Conservation (phyloP, 1,140 invertebrate species). For the Zaprionus kolodkinae region DNA sequence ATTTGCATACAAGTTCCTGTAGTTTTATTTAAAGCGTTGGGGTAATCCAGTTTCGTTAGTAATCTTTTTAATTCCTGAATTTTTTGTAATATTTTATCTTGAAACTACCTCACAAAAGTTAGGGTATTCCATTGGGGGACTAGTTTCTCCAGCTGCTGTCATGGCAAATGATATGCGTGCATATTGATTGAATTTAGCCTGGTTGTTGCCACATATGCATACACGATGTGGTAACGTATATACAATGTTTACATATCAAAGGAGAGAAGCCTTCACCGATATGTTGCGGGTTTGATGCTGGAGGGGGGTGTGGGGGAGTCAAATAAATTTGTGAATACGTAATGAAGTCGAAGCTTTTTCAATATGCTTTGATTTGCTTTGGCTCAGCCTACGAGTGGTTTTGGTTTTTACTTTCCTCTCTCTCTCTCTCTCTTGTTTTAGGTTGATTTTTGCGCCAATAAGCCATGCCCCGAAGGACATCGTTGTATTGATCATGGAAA, state of each 20-base stretch:
- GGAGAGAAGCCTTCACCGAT: conserved; percentile 30
- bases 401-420: conserved; percentile 20
- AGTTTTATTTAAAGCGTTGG: background rate
- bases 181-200: conserved; percentile 71
- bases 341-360: conserved; percentile 61
- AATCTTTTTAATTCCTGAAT: background rate
- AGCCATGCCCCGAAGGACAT: conserved; percentile 88
- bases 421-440: conserved; percentile 67
- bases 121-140: background rate
- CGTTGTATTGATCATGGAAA: conserved; percentile 89
- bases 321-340: conserved; percentile 74
- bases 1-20: background rate
- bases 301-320: background rate
- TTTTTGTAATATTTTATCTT: background rate
- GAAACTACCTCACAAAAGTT: background rate
- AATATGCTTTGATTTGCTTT: conserved; percentile 64
- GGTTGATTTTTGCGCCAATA: conserved; percentile 90
- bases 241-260: conserved; percentile 22
- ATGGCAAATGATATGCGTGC: conserved; percentile 40
- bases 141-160: background rate
- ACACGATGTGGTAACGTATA: background rate
- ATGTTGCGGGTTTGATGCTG: conserved; percentile 16
- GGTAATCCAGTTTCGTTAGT: background rate
- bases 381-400: conserved; percentile 10
- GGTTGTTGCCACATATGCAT: conserved; percentile 28